A percentile compares a stretch with the other conserved stretches of the same genome.
These are phyloP conservation scores for Synanthedon formicaeformis DNA, from an alignment of 2,888 invertebrate species.

Conservation along the genomic window DNA sequence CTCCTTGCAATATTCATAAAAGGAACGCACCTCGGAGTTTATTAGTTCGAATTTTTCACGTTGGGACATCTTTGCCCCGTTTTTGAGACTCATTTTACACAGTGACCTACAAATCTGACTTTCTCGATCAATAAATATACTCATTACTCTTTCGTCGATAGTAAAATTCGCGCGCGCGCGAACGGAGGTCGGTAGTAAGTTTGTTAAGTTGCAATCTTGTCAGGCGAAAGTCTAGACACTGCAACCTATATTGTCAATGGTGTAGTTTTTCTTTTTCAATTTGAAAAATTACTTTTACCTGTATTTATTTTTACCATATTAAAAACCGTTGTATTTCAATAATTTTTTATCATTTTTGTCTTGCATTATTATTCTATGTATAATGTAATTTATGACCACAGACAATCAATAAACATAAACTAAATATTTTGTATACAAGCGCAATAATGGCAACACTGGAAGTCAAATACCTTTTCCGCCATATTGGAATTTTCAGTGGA, in stretches of 20 bases:
- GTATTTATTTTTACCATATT: neutral
- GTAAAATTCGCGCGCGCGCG: constrained; percentile 66
- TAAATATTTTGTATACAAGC: neutral
- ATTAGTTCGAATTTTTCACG: constrained; percentile 67
- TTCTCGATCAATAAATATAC: constrained; percentile 45
- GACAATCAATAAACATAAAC: neutral
- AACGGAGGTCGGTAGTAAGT: constrained; percentile 4
- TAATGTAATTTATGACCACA: too few species aligned
- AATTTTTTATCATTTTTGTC: neutral
- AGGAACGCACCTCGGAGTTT: constrained; percentile 72
- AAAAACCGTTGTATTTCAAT: neutral
- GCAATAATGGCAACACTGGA: constrained; percentile 34
- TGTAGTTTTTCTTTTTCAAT: neutral
- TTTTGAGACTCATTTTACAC: constrained; percentile 57
- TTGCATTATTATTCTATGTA: too few species aligned
- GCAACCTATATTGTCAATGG: constrained; percentile 1
- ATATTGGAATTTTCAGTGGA: constrained; percentile 66
- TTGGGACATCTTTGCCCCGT: constrained; percentile 56
- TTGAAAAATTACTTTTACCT: neutral
- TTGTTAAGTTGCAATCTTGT: constrained; percentile 27
- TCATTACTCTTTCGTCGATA: constrained; percentile 34
- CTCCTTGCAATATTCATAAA: constrained; percentile 75
- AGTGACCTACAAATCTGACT: constrained; percentile 32
- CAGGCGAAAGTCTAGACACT: constrained; percentile 10
- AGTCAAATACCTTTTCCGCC: constrained; percentile 51